phyloP scores from a whole-genome alignment of 2,888 invertebrate genomes.

The Andrena hattorfiana region DNA sequence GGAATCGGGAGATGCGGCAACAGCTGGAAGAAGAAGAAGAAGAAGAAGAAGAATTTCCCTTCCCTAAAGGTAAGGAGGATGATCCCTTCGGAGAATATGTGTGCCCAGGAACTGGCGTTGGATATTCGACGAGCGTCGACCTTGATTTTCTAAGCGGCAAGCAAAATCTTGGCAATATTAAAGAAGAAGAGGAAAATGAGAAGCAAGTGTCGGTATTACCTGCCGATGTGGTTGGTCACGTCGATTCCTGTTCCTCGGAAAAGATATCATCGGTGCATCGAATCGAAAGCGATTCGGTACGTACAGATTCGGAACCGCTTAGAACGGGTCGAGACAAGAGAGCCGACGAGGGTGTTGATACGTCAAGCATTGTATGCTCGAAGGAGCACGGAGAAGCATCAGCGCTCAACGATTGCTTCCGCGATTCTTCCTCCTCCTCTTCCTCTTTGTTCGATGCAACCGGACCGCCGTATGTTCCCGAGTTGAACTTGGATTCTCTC shows the following conservation, averaged over 20 bases:
- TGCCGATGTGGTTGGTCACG: not conserved
- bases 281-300: not conserved
- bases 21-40: slow-evolving; percentile 71
- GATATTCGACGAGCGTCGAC: not conserved
- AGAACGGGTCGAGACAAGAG: too few species aligned
- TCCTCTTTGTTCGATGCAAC: slow-evolving; percentile 68
- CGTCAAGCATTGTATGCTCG: too few species aligned
- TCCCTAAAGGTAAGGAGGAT: not conserved
- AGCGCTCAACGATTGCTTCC: not conserved
- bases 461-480: slow-evolving; percentile 79
- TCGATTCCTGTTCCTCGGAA: not conserved
- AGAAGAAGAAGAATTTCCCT: slow-evolving; percentile 71
- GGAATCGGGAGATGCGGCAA: not conserved
- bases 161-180: slow-evolving; percentile 78
- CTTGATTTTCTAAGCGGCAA: slow-evolving; percentile 63
- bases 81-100: slow-evolving; percentile 36
- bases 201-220: not conserved
- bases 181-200: slow-evolving; percentile 76
- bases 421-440: not conserved
- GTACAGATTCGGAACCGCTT: not conserved
- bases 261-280: too few species aligned
- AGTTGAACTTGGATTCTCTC: slow-evolving; percentile 80
- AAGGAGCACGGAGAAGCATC: too few species aligned
- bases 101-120: not conserved
- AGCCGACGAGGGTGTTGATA: too few species aligned